Evolutionary conservation across 2,888 invertebrate genomes (phyloP).

Genomic region (Eubasilissa splendida): DNA sequence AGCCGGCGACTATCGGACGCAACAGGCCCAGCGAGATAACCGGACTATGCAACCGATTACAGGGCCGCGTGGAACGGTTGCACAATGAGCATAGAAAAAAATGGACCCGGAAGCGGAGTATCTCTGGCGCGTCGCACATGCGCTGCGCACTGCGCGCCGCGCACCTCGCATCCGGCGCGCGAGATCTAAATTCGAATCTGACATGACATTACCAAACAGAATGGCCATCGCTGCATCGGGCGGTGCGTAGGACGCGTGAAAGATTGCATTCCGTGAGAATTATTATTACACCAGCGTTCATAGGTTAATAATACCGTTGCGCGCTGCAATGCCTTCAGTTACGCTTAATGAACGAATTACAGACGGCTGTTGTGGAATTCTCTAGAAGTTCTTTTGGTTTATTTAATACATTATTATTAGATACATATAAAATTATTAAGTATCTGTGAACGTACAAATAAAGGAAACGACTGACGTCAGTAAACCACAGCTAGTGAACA

Average conservation of each 20-base stretch:
- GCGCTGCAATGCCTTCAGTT: conserved; percentile 4
- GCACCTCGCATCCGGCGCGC: conserved; percentile 28
- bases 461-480: conserved; percentile 12
- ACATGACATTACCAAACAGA: not conserved
- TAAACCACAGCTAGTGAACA: not conserved
- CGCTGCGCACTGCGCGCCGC: not conserved
- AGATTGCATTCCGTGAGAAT: conserved; percentile 7
- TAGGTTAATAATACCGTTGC: not conserved
- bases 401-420: too few relatives aligned
- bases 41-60: not conserved
- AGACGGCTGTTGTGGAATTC: conserved; percentile 1
- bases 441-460: conserved; percentile 6
- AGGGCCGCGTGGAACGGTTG: not conserved
- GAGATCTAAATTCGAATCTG: conserved; percentile 23
- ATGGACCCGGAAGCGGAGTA: conserved; percentile 6
- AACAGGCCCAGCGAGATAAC: conserved; percentile 5
- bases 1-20: not conserved
- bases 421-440: not conserved
- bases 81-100: not conserved
- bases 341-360: conserved; percentile 11
- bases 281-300: not conserved
- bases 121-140: not conserved
- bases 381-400: too few relatives aligned
- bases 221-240: not conserved
- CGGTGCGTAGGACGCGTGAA: not conserved